Base-by-base conservation (phyloP, 2,113 vertebrate species). In the Colinus virginianus region DNA sequence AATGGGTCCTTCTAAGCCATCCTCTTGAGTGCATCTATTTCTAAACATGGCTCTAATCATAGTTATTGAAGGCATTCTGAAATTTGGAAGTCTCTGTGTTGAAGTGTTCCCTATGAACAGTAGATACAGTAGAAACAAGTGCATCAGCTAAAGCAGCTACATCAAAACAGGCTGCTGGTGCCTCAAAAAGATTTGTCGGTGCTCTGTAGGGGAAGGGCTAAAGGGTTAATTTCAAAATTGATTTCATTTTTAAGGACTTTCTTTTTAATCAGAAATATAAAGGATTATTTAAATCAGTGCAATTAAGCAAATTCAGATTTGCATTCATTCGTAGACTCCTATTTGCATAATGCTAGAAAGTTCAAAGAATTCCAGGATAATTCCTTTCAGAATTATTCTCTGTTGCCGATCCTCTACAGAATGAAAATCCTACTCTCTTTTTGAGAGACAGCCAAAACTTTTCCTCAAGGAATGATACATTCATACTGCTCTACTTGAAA, bases 351-450 rank as follows among this genome's bases (percentile, higher is more conserved):
- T 58, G 38, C 16, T 55, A 13, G 63, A 71, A 78, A 91, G 48
- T 67, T 90, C 45, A 85, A 87, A 63, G 46, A 87, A 71, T 76
- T 94, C 55, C 22, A 62, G 19, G n/a, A 49, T 93, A 87, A 94
- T 79, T 77, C 69, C 46, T 74, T 61, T 64, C 46, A 68, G 62
- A 92, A 58, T 91, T 75, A 74, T 68, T 82, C n/a, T 84, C 66
- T 81, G 12, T 42, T 87, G 55, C 25, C 51, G 90, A 5, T 88
- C 55, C 63, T 19, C 45, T 87, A 61, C 75, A 94, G 87, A 94
- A 90, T 40, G 25, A 94, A 90, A 94, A 81, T 76, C 68, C 28
- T 82, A 74, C 67, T 71, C 62, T 76, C 16, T 46, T 88, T 88
- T 55, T 72, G 82, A 83, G 42, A 75, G 15, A 62, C 18, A 32